Evolutionary conservation across 2,797 vertebrate species (phyloP).

Genomic region (Tragelaphus oryx): DNA sequence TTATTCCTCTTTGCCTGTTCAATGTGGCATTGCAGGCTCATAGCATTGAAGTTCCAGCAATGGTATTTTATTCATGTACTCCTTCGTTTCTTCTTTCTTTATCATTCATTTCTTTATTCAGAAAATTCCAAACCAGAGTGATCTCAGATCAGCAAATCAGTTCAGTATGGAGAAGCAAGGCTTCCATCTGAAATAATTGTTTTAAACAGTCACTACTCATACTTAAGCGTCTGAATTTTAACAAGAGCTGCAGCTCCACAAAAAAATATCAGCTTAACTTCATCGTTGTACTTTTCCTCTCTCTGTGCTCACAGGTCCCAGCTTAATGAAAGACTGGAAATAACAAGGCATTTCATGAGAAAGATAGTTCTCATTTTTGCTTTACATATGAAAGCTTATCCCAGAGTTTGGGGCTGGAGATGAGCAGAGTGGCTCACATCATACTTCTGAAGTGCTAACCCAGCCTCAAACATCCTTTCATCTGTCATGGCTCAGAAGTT

Average conservation of each 20-base stretch:
- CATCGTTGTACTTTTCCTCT: background rate
- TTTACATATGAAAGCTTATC: conserved; percentile 55
- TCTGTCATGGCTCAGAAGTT: conserved; percentile 31
- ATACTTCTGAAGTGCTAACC: conserved; percentile 29
- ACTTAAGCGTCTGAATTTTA: background rate
- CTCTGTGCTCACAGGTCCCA: background rate
- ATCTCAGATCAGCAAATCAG: background rate
- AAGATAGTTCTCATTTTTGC: background rate
- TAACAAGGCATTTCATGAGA: background rate
- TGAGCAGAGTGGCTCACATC: background rate
- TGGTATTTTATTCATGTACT: background rate
- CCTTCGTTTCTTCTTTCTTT: background rate
- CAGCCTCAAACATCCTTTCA: conserved; percentile 54
- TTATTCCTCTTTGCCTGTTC: background rate
- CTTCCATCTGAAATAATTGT: background rate
- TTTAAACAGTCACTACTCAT: background rate
- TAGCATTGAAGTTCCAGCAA: background rate
- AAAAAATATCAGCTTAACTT: background rate
- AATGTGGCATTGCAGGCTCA: background rate
- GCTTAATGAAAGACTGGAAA: conserved; percentile 27
- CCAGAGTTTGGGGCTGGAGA: background rate
- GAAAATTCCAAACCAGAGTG: background rate
- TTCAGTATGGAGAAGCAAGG: background rate
- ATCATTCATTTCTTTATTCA: background rate
- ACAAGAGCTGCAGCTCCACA: background rate